Base-by-base conservation (phyloP, 2,113 vertebrate species). In the Craseonycteris thonglongyai region DNA sequence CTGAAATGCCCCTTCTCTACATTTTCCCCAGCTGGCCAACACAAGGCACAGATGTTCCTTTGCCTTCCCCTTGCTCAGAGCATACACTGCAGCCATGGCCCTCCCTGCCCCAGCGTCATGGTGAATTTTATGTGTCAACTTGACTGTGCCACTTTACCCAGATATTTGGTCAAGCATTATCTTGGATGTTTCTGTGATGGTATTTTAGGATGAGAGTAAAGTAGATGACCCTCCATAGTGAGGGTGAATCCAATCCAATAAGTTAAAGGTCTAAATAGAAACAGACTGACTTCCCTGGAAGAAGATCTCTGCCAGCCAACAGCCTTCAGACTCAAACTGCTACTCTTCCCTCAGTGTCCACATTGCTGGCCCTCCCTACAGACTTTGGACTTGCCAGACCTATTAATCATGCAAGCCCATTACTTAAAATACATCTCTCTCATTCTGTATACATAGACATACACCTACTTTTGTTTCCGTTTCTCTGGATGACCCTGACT, bases 391-490 rank as follows among this genome's bases (percentile, higher is more conserved):
- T 63, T 24, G 3, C 65, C 19, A 59, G 71, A 38, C 38, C 22
- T 58, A 35, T 22, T 6, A 16, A 21, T 14, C 2, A 22, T 5
- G 15, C 38, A 7, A 61, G 42, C 38, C 59, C 30, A n/a, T 47
- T 81, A 45, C 54, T 80, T 47, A 54, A 61, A 92, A 28, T 11
- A 38, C 11, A 47, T 71, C 28, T 28, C n/a, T 66, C 56, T 33
- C 0, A n/a, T n/a, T n/a, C 14, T 10, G 3, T 42, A 6, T 11
- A 30, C 2, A 54, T 11, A 30, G 0, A 51, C 4, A n/a, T 3
- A 7, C 45, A 72, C 51, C 30, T n/a, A 33, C 28, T 40, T 40
- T 56, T 35, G 4, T 35, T 74, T 74, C 33, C 69, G 35, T 54
- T 47, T 90, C 65, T 68, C n/a, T 42, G 40, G 59, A 61, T n/a